A percentile compares a stretch with the other conserved stretches of the same genome.
Conservation (phyloP, 2,113 vertebrate species). For the Zeus faber region DNA sequence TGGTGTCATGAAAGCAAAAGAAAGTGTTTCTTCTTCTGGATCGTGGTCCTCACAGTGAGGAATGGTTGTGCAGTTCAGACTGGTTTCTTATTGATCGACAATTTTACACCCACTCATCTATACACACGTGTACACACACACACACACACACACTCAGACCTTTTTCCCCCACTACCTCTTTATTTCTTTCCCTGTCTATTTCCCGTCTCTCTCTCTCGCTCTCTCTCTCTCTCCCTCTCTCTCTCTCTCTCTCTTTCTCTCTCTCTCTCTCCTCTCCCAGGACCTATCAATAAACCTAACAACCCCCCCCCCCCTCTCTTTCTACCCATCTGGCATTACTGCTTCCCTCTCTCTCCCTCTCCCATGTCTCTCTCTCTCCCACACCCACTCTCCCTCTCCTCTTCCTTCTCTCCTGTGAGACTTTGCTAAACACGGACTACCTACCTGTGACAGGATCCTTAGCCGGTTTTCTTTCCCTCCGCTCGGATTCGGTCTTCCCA, state of each 20-base stretch:
- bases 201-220: not conserved
- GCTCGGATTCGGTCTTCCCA: no score
- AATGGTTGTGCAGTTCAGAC: no score
- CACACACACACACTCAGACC: not conserved
- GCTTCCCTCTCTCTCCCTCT: not conserved
- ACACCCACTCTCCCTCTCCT: constrained; percentile 18
- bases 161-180: not conserved
- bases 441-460: no score
- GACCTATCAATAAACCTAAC: constrained; percentile 43
- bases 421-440: constrained; percentile 33
- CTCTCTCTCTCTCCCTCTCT: constrained; percentile 3
- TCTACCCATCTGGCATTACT: not conserved
- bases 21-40: no score
- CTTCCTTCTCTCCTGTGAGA: constrained; percentile 33
- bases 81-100: no score
- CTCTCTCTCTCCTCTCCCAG: constrained; percentile 13
- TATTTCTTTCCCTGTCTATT: not conserved
- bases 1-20: no score
- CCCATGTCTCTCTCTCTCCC: constrained; percentile 23
- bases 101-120: not conserved
- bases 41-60: no score
- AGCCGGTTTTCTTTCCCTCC: no score
- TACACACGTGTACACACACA: not conserved
- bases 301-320: not conserved
- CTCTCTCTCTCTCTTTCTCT: not conserved